These are phyloP conservation scores for Brachyhypopomus gauderio DNA, from an alignment of 2,113 vertebrate genomes.

Conservation along the genomic window DNA sequence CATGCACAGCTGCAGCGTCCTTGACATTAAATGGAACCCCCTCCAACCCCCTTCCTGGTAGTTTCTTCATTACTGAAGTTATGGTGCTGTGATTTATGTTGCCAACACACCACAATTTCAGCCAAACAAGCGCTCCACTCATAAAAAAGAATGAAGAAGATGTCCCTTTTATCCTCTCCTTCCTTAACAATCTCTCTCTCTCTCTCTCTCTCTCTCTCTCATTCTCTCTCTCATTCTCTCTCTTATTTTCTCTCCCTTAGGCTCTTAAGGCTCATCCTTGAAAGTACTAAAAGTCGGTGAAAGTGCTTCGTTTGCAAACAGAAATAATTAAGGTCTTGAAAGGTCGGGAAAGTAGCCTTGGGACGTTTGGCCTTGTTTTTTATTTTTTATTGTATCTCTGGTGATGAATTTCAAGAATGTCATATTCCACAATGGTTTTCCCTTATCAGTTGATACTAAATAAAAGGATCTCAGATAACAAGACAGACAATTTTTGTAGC, in stretches of 20 bases:
- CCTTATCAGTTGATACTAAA: too few relatives aligned
- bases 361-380: conserved; percentile 10
- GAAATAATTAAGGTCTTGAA: conserved; percentile 31
- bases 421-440: too few relatives aligned
- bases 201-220: conserved; percentile 33
- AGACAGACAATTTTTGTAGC: too few relatives aligned
- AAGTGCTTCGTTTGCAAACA: conserved; percentile 25
- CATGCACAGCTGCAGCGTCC: conserved; percentile 40
- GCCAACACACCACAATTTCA: conserved; percentile 50
- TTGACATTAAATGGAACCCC: conserved; percentile 62
- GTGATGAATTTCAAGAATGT: too few relatives aligned
- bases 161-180: conserved; percentile 38
- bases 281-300: background rate
- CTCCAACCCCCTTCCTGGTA: conserved; percentile 1
- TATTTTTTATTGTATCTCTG: background rate
- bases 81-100: conserved; percentile 62
- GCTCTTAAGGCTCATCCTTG: background rate
- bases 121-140: conserved; percentile 39
- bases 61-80: conserved; percentile 60
- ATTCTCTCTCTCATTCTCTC: background rate
- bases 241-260: background rate
- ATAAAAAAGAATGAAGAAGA: conserved; percentile 46
- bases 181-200: conserved; percentile 42
- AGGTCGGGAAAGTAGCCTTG: conserved; percentile 20
- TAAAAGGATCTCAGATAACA: too few relatives aligned